Base-by-base conservation (phyloP, 2,797 vertebrate genomes). In the Clarias laeviceps region DNA sequence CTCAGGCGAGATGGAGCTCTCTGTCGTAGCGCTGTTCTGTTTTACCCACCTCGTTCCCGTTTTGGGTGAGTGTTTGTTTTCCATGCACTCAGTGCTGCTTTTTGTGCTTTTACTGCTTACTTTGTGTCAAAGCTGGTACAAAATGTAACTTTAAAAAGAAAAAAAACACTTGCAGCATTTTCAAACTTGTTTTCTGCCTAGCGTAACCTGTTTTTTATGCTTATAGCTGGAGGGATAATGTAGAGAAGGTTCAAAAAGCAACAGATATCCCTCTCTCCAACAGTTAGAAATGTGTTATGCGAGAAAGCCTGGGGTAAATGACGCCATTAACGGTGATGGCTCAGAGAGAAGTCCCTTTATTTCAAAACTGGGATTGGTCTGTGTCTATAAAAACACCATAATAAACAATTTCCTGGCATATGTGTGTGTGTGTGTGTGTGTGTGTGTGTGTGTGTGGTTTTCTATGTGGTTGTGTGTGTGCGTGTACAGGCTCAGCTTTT, bases 401-500 rank as follows among this genome's bases (percentile, higher is more conserved):
- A 88, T 24, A 22, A 50, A 56, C 17, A 22, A 64, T 81, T 32
- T 82, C n/a, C 73, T 82, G 77, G 78, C 76, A 45, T 70, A 20
- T 22, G 34, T 70, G 34, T 37, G 5, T 34, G 66, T 69, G 6
- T 40, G 9, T 72, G 74, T 85, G 73, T 86, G 56, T 85, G 83
- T 91, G 69, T 87, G 84, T 91, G 77, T 93, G 87, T 94, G 82
- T 93, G 85, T 93, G 66, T 34, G 7, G 40, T 45, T 45, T 45
- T 45, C 40, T 76, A 64, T 87, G 69, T 88, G 59, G 82, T 79
- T 91, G 74, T 78, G 84, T 91, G 78, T 92, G 87, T 93, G 82
- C 92, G 84, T 92, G 69, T 88, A 22, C 92, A 95, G 94, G 94
- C 62, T 95, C 94, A 87, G 94, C 93, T 0, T 95, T 95, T 94